Evolutionary conservation across 1,140 invertebrate species (phyloP), one percentile per base, ranked within the genome.

Genomic region (Listronotus oregonensis): DNA sequence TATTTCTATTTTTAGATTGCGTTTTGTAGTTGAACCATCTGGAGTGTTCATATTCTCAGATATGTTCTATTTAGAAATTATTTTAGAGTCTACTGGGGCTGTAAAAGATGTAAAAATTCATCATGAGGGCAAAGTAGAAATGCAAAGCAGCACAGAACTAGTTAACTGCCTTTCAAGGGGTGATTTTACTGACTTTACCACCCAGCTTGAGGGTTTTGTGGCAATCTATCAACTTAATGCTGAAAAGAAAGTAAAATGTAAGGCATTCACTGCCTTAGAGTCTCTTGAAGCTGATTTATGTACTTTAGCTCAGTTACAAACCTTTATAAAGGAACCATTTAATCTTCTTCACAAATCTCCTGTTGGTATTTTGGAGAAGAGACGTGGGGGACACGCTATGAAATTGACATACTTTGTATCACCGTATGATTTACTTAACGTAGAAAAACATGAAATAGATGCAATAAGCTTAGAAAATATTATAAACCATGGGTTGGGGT

Each of bases 11-110:
- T 70, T 70, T 76, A 92, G 90, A 10, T 84, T 94, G 70, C 91
- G 90, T 76, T 93, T 92, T 78, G 87, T 89, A 72, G 82, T 87
- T 57, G 87, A 88, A 57, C 85, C 83, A 73, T 84, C 85, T 69
- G 90, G 86, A 43, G 87, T 88, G 39, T 96, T 96, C 73, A 96
- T 97, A 79, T 95, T 92, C 21, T 96, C 93, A 0, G 95, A 97
- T 77, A 97, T 97, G 94, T 98, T 97, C 80, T 96, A 95, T 78
- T 85, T 98, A 67, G 94, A 97, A 83, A 91, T 98, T 65, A 76
- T 93, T 37, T 81, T 97, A 32, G 73, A 78, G 21, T 59, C 71
- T 46, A 88, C 84, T 60, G 95, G 94, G 43, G 84, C 85, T 46
- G 89, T 97, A 0, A 90, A 90, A 77, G 95, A 97, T 85, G 94